Percentiles rank a stretch among this genome's conserved stretches.
Conservation (phyloP, 2,797 vertebrate genomes). For the Alfaro cultratus region DNA sequence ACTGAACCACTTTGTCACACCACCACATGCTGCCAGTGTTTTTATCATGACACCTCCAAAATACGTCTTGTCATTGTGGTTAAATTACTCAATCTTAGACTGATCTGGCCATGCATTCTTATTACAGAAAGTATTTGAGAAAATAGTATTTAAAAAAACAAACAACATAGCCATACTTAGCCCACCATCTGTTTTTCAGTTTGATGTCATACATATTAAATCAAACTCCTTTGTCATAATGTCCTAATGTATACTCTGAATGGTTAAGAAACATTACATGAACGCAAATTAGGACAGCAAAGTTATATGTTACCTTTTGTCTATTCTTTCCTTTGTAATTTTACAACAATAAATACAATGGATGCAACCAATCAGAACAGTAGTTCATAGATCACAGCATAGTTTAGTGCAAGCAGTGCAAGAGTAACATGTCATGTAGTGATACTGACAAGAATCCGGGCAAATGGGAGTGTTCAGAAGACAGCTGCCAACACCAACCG, state of each 20-base stretch:
- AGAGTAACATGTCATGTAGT: neutral
- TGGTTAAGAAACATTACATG: neutral
- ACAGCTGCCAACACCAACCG: neutral
- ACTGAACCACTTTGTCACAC: too few species aligned
- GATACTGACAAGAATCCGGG: neutral
- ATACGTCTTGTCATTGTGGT: neutral
- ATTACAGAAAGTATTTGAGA: neutral
- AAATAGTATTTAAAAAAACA: neutral
- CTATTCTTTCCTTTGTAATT: neutral
- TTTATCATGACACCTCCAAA: neutral
- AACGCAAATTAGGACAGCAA: neutral
- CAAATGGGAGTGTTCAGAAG: neutral
- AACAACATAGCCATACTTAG: neutral
- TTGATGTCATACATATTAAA: neutral
- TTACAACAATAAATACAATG: neutral
- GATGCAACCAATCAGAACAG: neutral
- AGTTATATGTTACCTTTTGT: neutral
- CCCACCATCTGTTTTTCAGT: neutral
- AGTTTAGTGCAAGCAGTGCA: neutral
- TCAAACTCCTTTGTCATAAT: neutral
- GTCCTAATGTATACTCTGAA: neutral
- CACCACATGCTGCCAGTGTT: neutral
- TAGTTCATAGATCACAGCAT: neutral
- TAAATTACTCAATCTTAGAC: neutral
- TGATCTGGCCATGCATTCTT: neutral